Conservation (phyloP, 1,140 invertebrate species). For the Streblospio benedicti region DNA sequence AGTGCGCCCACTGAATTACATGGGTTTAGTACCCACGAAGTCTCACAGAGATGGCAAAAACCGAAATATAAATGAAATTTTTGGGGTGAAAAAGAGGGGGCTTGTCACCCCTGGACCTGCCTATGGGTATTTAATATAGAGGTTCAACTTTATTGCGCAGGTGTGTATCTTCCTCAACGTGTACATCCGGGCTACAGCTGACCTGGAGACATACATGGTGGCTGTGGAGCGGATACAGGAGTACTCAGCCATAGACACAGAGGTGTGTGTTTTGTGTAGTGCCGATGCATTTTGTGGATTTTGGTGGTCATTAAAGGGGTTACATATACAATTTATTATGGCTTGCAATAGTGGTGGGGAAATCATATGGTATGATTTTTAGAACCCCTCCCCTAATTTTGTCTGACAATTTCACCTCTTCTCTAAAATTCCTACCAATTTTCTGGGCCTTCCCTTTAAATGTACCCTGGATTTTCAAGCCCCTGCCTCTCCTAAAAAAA, state of each 20-base stretch:
- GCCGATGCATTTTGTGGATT: background rate
- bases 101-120: no score
- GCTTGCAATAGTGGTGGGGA: background rate
- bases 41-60: no score
- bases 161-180: slow-evolving; percentile 89
- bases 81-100: no score
- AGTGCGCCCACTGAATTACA: no score
- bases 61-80: no score
- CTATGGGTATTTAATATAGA: no score
- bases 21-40: no score
- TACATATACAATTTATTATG: background rate
- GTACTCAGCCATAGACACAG: slow-evolving; percentile 17
- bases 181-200: slow-evolving; percentile 49
- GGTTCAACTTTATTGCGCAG: slow-evolving; percentile 22
- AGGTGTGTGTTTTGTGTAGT: slow-evolving; percentile 21
- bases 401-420: no score
- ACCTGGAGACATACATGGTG: slow-evolving; percentile 22
- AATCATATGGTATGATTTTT: background rate
- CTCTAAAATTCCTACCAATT: no score
- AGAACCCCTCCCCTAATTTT: background rate
- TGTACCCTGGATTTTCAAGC: no score
- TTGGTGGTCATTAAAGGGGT: background rate
- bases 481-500: no score
- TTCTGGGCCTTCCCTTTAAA: no score
- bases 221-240: slow-evolving; percentile 27